Evolutionary conservation across 2,113 vertebrate species (phyloP).

Genomic region (Cinclus mexicanus): DNA sequence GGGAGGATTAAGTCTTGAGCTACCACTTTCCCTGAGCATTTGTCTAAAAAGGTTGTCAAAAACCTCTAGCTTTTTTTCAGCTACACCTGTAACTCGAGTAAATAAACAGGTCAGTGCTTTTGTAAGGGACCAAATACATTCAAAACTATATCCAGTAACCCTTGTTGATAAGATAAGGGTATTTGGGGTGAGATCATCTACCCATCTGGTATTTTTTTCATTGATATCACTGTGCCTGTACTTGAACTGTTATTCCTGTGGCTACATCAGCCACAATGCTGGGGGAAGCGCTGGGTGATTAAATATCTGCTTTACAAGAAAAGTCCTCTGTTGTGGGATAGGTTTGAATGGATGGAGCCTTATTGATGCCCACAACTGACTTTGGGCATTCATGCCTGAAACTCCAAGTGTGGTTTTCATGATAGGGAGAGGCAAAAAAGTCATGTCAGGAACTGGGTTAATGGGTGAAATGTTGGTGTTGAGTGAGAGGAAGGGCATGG

Average conservation of each 20-base stretch:
- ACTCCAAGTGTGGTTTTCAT: not conserved
- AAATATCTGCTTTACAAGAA: not conserved
- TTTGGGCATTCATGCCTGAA: not conserved
- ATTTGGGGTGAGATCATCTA: not conserved
- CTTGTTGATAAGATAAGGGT: not conserved
- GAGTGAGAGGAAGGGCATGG: not conserved
- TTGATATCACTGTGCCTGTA: not conserved
- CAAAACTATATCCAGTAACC: not conserved
- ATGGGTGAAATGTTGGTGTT: not conserved
- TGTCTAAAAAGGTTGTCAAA: not conserved
- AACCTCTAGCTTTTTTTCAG: not conserved
- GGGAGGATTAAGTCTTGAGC: not conserved
- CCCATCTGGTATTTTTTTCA: not conserved
- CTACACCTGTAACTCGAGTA: not conserved
- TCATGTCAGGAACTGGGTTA: not conserved
- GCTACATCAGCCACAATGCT: not conserved
- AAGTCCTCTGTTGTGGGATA: not conserved
- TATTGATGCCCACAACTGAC: not conserved
- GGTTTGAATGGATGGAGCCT: not conserved
- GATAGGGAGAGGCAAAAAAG: not conserved
- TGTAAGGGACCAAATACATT: not conserved
- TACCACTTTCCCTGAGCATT: not conserved
- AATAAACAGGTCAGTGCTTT: not conserved
- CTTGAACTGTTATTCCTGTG: not conserved
- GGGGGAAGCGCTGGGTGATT: accelerated